These are phyloP conservation scores for Heliconius ismenius DNA, from an alignment of 2,888 invertebrate species.

Conservation along the genomic window DNA sequence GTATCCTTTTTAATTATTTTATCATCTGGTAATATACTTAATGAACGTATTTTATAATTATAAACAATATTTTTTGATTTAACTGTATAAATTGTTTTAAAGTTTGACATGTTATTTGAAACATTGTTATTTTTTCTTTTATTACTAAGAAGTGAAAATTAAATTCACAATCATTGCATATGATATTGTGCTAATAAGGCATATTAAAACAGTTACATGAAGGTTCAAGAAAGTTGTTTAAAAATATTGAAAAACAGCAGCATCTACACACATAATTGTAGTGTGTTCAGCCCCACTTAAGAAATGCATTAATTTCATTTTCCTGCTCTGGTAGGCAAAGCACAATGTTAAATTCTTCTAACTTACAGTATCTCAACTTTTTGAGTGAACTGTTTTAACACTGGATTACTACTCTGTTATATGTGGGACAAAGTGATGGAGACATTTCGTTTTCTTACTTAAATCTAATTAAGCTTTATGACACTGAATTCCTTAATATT, in stretches of 20 bases:
- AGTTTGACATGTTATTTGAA: neutral
- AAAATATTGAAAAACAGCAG: too few species aligned
- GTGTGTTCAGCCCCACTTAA: too few species aligned
- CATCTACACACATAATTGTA: too few species aligned
- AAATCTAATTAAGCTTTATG: neutral
- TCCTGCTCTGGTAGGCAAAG: too few species aligned
- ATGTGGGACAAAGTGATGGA: neutral
- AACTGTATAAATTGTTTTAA: neutral
- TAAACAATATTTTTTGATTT: neutral
- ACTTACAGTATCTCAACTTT: neutral
- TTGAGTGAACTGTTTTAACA: neutral
- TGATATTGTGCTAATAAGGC: neutral
- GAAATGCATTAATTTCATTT: too few species aligned
- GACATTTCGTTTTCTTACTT: neutral
- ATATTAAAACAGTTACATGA: neutral
- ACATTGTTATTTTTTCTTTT: neutral
- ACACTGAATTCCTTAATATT: constrained; percentile 47
- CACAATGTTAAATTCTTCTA: too few species aligned
- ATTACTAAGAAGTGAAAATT: neutral
- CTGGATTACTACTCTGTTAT: neutral
- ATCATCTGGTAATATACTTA: neutral
- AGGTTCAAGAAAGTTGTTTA: neutral
- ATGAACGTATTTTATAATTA: neutral
- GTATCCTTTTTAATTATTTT: constrained; percentile 82
- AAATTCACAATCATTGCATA: neutral